These are phyloP conservation scores for Mormyrus lacerda DNA, from an alignment of 2,113 vertebrate genomes.

Conservation along the genomic window DNA sequence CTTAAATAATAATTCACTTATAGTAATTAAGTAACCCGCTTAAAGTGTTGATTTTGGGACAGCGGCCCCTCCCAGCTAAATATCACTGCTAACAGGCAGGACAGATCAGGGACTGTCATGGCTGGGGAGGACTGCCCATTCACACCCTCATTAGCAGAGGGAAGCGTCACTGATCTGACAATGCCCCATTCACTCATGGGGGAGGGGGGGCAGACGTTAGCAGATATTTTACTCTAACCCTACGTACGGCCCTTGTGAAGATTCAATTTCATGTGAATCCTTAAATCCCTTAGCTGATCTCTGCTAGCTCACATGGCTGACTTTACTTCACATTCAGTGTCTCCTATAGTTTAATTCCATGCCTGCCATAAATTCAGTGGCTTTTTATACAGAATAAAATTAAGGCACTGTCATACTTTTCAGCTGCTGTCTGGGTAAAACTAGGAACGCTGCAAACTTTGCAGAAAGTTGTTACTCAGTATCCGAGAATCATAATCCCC, in stretches of 20 bases:
- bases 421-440: neutral
- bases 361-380: neutral
- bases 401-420: neutral
- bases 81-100: neutral
- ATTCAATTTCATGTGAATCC: neutral
- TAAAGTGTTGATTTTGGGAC: too few species aligned
- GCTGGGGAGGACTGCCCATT: neutral
- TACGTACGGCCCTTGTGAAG: neutral
- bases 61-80: neutral
- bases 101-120: neutral
- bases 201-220: neutral
- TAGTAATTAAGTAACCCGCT: too few species aligned
- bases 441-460: neutral
- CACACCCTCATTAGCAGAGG: neutral
- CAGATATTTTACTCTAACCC: neutral
- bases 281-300: neutral
- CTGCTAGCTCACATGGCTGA: neutral
- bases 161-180: neutral
- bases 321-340: neutral
- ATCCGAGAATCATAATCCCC: neutral
- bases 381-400: neutral
- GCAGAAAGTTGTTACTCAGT: neutral
- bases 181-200: neutral
- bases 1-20: neutral
- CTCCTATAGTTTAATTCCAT: neutral